Conservation (phyloP, 1,140 invertebrate genomes). For the Leptopilina clavipes region DNA sequence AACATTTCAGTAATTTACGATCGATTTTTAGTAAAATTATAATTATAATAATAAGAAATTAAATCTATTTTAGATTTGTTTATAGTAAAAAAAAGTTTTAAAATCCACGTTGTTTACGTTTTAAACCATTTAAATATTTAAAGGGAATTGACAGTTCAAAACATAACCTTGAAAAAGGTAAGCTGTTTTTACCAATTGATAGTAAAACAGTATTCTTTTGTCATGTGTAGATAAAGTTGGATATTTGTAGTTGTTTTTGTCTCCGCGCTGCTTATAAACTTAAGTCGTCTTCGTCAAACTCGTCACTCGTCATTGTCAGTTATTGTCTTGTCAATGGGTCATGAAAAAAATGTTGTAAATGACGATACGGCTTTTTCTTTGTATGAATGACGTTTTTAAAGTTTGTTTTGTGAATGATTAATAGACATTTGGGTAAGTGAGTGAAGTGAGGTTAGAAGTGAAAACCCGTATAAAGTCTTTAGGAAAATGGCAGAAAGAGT, state of each 20-base stretch:
- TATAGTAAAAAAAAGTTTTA: no score
- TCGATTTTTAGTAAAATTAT: no score
- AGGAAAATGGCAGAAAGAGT: conserved; percentile 77
- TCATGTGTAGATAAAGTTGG: not conserved
- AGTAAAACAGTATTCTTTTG: not conserved
- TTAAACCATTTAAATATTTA: no score
- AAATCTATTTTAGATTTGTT: no score
- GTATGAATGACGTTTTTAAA: conserved; percentile 23
- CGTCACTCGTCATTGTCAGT: not conserved
- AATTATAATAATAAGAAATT: no score
- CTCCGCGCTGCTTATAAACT: not conserved
- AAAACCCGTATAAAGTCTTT: conserved; percentile 39
- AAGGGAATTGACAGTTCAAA: not conserved
- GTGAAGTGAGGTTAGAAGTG: conserved; percentile 21
- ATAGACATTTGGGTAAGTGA: conserved; percentile 17
- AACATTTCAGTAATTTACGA: no score
- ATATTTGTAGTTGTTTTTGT: not conserved
- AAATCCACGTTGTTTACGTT: no score
- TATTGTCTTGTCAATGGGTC: conserved; percentile 2
- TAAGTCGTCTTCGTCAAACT: not conserved
- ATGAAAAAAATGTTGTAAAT: conserved; percentile 5
- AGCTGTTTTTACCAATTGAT: not conserved
- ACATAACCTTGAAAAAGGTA: not conserved
- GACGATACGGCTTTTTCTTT: not conserved
- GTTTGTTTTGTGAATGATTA: conserved; percentile 26